These are phyloP conservation scores for Machimus rusticus DNA, from an alignment of 2,888 invertebrate species.

Conservation along the genomic window DNA sequence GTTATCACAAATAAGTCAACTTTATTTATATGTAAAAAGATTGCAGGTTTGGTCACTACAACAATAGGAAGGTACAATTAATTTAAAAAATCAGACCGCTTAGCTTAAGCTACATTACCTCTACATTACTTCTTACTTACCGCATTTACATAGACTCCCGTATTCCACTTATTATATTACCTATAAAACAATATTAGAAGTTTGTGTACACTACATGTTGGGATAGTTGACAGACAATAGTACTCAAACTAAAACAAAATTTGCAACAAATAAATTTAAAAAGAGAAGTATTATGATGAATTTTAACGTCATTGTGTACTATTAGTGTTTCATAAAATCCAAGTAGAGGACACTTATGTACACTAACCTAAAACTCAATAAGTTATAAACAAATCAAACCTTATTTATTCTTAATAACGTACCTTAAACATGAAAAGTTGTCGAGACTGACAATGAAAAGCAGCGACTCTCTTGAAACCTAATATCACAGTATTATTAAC, in stretches of 20 bases:
- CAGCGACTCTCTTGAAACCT: conserved; percentile 22
- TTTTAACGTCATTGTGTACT: not conserved
- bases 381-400: not conserved
- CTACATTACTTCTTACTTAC: not conserved
- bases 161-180: not conserved
- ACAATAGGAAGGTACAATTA: not conserved
- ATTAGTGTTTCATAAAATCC: not conserved
- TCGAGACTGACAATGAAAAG: conserved; percentile 1
- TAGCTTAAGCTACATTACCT: not conserved
- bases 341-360: not conserved
- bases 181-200: not conserved
- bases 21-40: not conserved
- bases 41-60: not conserved
- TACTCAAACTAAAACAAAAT: not conserved
- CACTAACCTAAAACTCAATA: not conserved
- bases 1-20: not conserved
- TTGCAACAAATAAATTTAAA: not conserved
- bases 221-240: not conserved
- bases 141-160: not conserved
- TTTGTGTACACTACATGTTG: not conserved
- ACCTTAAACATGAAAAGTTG: not conserved
- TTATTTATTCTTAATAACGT: not conserved
- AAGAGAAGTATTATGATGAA: not conserved
- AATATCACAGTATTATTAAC: conserved; percentile 34
- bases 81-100: not conserved